Evolutionary conservation across 2,113 vertebrate species (phyloP), one percentile per base, ranked within the genome.

Genomic region (Scomber colias): DNA sequence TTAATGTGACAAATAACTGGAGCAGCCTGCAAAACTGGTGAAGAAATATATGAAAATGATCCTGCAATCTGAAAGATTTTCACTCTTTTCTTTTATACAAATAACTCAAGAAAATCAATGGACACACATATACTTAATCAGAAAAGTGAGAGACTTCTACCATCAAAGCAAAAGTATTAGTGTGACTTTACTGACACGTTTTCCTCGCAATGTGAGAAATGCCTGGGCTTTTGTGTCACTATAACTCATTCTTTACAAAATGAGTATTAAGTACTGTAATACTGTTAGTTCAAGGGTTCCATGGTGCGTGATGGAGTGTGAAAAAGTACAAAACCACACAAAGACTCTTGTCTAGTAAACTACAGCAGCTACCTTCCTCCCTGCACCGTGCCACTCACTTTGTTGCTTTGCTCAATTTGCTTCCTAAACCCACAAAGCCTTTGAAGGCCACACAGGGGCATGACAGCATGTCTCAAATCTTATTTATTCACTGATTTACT

Each of bases 351-450:
- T 90, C 77, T 82, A 62, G 87, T 79, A 77, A 81, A 88, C 93
- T 90, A 19, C 91, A 83, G 85, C 86, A 48, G 77, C 85, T 21
- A 21, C 21, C 21, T 21, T 87, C 78, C 87, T 88, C 90, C 84
- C 77, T 83, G 85, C 65, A 66, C 74, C 46, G 44, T 89, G 90
- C 86, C 92, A 84, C 90, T 92, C 78, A 87, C 88, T 87, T 84
- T 90, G 88, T 81, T 80, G 83, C 87, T 92, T 86, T 81, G 72
- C 75, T 84, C 89, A 90, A 86, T 92, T 89, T 91, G 81, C 78
- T 89, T 83, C 77, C 77, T 62, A 71, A 90, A 85, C 30, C 89
- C 86, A 75, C 87, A 85, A 83, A 87, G 82, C 80, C 76, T 92
- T 90, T 85, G 83, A 86, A 70, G 64, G 83, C 91, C 81, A 84